A percentile compares a stretch with the other conserved stretches of the same genome.
phyloP scores from a whole-genome alignment of 2,797 vertebrate genomes.

The Acipenser transmontanus region DNA sequence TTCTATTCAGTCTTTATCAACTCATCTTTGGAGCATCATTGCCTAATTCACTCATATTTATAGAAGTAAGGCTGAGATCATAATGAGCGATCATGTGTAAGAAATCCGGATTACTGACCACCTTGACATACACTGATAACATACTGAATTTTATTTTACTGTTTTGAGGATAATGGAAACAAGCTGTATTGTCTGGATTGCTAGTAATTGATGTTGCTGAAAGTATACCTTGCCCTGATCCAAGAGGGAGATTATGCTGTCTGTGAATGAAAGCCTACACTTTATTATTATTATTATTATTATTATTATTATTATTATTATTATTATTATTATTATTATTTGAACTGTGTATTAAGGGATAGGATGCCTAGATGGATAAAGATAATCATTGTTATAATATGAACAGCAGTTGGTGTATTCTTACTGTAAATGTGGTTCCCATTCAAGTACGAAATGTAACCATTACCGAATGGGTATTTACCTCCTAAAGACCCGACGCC shows the following conservation, averaged over 20 bases:
- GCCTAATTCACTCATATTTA: constrained; percentile 12
- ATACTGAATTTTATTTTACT: neutral
- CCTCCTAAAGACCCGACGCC: too few species aligned
- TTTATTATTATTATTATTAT: neutral
- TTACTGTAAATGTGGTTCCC: too few species aligned
- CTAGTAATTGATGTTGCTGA: neutral
- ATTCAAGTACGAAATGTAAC: too few species aligned
- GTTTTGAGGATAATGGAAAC: neutral
- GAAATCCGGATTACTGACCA: neutral
- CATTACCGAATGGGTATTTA: too few species aligned
- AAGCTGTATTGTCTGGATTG: neutral
- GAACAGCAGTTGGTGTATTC: too few species aligned
- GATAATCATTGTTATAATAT: too few species aligned
- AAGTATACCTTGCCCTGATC: constrained; percentile 8
- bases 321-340: neutral
- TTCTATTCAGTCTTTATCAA: neutral
- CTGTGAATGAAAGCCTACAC: constrained; percentile 10
- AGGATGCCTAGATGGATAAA: too few species aligned
- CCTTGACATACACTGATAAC: too few species aligned
- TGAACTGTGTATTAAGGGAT: too few species aligned
- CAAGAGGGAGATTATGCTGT: constrained; percentile 7
- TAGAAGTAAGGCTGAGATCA: constrained; percentile 7
- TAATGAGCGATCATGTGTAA: constrained; percentile 1
- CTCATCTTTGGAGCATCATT: constrained; percentile 2
- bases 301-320: constrained; percentile 5